Conservation (phyloP, 2,888 invertebrate species). For the Torymus texanus region DNA sequence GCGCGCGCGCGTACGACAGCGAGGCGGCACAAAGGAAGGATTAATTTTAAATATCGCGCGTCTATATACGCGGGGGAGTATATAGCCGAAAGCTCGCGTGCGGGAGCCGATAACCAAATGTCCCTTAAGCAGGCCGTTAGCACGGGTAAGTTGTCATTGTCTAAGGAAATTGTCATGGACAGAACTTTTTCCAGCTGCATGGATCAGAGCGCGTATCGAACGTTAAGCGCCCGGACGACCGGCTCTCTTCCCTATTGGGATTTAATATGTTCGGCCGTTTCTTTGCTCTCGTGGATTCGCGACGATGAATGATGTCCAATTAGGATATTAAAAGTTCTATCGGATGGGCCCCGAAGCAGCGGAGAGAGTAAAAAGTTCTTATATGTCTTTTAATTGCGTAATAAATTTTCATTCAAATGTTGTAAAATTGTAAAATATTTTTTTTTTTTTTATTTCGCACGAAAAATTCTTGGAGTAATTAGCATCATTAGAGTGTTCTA, state of each 20-base stretch:
- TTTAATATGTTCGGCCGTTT: conserved; percentile 41
- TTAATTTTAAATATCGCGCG: conserved; percentile 74
- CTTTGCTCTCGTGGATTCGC: conserved; percentile 41
- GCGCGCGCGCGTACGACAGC: conserved; percentile 57
- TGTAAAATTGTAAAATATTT: too few species aligned
- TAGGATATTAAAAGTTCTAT: conserved; percentile 46
- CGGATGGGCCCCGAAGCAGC: background rate
- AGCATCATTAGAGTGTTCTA: too few species aligned
- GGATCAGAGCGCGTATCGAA: conserved; percentile 7
- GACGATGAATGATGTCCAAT: conserved; percentile 47
- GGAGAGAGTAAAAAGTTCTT: background rate
- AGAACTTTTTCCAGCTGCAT: conserved; percentile 42
- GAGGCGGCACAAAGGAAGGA: conserved; percentile 72
- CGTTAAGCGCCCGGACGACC: conserved; percentile 9
- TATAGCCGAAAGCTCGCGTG: conserved; percentile 20
- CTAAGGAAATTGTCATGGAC: conserved; percentile 49
- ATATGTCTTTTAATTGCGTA: too few species aligned
- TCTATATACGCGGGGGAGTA: conserved; percentile 20
- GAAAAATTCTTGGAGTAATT: too few species aligned
- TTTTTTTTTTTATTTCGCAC: too few species aligned
- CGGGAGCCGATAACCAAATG: conserved; percentile 51
- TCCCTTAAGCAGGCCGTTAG: conserved; percentile 37
- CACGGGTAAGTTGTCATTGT: conserved; percentile 38
- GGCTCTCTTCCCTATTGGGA: conserved; percentile 38
- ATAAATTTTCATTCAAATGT: too few species aligned